phyloP scores from a whole-genome alignment of 2,113 vertebrate genomes.

The Marmota monax region DNA sequence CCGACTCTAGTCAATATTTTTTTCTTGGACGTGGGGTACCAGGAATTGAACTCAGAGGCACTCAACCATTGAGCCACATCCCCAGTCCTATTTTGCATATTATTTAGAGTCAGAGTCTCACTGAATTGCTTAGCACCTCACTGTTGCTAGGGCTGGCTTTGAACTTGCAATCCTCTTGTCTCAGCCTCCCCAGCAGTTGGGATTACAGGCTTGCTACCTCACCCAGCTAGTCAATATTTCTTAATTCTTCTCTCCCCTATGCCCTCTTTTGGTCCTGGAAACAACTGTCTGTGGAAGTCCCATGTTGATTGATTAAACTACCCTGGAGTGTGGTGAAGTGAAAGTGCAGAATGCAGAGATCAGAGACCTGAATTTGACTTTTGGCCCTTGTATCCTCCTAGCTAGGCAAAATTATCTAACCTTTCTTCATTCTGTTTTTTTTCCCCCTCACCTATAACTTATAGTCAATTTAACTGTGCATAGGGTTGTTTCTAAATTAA shows the following conservation, averaged over 20 bases:
- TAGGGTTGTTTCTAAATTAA: slow-evolving; percentile 3
- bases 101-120: too few relatives aligned
- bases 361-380: not conserved
- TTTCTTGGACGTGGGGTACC: too few relatives aligned
- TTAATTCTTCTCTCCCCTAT: not conserved
- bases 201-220: too few relatives aligned
- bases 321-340: not conserved
- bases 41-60: too few relatives aligned
- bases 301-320: not conserved
- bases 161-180: too few relatives aligned
- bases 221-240: not conserved
- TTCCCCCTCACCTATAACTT: not conserved
- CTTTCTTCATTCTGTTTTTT: not conserved
- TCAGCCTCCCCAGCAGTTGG: too few relatives aligned
- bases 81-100: too few relatives aligned
- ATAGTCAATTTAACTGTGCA: not conserved
- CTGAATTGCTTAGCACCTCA: too few relatives aligned
- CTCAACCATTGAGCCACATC: too few relatives aligned
- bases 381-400: not conserved
- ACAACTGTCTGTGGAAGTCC: not conserved
- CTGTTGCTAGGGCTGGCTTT: too few relatives aligned
- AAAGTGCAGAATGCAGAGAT: not conserved
- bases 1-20: too few relatives aligned
- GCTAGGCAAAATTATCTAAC: not conserved
- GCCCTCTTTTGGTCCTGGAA: not conserved